Conservation (phyloP, 2,797 vertebrate species). For the Sebastes miniatus region DNA sequence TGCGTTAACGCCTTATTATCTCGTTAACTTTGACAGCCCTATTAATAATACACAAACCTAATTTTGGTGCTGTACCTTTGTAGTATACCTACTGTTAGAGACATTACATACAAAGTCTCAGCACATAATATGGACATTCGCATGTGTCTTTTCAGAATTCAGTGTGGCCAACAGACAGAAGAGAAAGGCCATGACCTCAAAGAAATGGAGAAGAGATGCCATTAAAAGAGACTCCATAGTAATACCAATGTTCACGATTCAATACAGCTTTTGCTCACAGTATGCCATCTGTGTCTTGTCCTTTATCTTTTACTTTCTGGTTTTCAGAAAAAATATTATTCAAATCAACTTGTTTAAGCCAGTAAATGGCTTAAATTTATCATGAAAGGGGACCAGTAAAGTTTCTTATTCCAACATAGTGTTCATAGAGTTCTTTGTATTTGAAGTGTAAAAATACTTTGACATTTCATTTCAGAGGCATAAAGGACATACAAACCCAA, state of each 20-base stretch:
- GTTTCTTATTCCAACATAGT: not conserved
- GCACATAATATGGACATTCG: not conserved
- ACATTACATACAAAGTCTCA: not conserved
- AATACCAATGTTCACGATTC: not conserved
- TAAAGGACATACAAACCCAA: not conserved
- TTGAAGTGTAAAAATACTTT: not conserved
- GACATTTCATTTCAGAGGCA: not conserved
- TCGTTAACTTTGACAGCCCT: too few species aligned
- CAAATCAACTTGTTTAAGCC: not conserved
- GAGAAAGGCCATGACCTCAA: not conserved
- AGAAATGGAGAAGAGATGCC: not conserved
- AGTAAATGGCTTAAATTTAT: not conserved
- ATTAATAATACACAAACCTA: not conserved
- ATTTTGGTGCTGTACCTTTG: not conserved
- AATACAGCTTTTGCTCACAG: not conserved
- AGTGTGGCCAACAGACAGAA: not conserved
- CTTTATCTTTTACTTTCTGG: not conserved
- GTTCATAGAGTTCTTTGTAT: not conserved
- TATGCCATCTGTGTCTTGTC: accelerated
- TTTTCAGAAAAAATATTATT: not conserved
- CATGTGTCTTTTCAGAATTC: not conserved
- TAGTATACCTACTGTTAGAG: too few species aligned
- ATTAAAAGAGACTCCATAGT: not conserved
- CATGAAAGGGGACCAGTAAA: not conserved
- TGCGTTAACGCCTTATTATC: too few species aligned